Conservation (phyloP, 2,888 invertebrate genomes). For the Mesorhabditis sp. region DNA sequence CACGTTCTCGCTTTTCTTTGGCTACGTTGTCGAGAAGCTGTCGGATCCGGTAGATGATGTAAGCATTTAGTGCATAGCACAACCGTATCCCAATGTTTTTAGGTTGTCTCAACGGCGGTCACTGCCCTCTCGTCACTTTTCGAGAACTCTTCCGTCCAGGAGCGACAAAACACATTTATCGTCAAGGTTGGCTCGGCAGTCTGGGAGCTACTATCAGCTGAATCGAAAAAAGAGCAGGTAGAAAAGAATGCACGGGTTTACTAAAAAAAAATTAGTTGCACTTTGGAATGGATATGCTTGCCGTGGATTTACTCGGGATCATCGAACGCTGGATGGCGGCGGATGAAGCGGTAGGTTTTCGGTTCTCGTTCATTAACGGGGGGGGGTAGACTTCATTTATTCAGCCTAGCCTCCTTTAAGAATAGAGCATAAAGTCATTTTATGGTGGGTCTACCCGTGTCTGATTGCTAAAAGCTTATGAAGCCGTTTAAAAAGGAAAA, state of each 20-base stretch:
- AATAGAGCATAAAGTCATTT: no score
- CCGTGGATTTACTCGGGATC: conserved; percentile 47
- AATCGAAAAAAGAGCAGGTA: conserved; percentile 30
- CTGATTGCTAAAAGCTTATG: no score
- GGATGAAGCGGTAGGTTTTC: conserved; percentile 15
- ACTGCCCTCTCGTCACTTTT: conserved; percentile 36
- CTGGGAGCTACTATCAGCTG: conserved; percentile 37
- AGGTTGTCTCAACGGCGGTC: conserved; percentile 41
- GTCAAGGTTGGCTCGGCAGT: conserved; percentile 39
- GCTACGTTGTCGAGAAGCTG: conserved; percentile 31
- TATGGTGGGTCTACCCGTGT: no score
- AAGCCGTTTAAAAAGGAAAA: no score
- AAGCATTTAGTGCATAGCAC: background rate
- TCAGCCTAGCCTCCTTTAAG: no score
- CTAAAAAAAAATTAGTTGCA: conserved; percentile 16
- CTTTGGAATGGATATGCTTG: conserved; percentile 44
- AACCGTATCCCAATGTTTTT: background rate
- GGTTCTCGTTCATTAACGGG: background rate
- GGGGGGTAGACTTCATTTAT: no score
- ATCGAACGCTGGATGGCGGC: conserved; percentile 45
- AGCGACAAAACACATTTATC: conserved; percentile 25
- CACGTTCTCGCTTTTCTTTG: conserved; percentile 35
- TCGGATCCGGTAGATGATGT: conserved; percentile 45
- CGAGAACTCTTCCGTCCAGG: conserved; percentile 22
- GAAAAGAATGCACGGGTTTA: background rate